A percentile compares a stretch with the other conserved stretches of the same genome.
Evolutionary conservation across 2,113 vertebrate species (phyloP).

Genomic region (Motacilla alba): DNA sequence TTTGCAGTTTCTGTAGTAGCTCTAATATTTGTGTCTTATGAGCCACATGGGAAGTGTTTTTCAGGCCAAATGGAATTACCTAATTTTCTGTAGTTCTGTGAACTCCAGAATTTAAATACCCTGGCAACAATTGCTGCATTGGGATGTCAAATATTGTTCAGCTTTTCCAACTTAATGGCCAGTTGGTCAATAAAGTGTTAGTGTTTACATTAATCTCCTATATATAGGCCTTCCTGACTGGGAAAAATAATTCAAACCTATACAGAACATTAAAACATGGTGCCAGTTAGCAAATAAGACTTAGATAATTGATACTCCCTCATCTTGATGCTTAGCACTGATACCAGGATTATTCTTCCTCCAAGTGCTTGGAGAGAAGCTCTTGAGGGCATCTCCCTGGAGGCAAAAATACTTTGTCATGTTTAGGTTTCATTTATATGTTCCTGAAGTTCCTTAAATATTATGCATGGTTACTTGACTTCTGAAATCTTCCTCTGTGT

Average conservation of each 20-base stretch:
- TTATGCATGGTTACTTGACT: not conserved
- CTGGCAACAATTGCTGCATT: not conserved
- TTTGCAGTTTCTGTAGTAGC: not conserved
- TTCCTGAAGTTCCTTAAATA: not conserved
- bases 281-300: not conserved
- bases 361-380: not conserved
- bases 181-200: not conserved
- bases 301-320: not conserved
- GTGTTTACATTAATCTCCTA: not conserved
- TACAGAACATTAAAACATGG: not conserved
- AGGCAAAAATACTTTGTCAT: not conserved
- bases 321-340: not conserved
- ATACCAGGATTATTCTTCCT: not conserved
- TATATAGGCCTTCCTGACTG: not conserved
- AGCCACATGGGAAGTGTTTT: not conserved
- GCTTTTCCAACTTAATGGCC: not conserved
- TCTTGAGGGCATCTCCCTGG: not conserved
- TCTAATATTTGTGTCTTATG: not conserved
- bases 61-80: not conserved
- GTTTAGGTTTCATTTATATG: not conserved
- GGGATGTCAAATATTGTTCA: not conserved
- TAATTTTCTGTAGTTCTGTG: not conserved
- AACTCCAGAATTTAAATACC: not conserved
- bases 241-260: not conserved
- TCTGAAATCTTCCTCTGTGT: not conserved